phyloP scores from a whole-genome alignment of 2,888 invertebrate genomes.

The Ormyrus nitidulus region DNA sequence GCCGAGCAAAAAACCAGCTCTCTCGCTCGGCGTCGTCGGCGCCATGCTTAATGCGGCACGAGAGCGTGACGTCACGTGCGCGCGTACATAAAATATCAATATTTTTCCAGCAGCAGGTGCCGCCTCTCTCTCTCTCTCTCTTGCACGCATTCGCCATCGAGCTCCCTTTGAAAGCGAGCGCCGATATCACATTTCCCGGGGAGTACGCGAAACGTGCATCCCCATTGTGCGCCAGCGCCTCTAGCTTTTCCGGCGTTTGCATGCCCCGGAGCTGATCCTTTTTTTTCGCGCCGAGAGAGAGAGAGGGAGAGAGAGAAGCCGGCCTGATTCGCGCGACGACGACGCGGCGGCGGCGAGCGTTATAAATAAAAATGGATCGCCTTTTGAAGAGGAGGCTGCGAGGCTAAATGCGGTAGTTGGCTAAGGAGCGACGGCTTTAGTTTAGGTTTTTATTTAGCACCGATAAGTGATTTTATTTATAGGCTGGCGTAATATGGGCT shows the following conservation, averaged over 20 bases:
- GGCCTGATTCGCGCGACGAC: slow-evolving; percentile 26
- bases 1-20: too few relatives aligned
- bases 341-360: not conserved
- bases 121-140: not conserved
- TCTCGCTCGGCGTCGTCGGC: not conserved
- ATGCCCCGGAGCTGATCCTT: too few relatives aligned
- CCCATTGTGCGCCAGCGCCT: too few relatives aligned
- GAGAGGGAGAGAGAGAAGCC: too few relatives aligned
- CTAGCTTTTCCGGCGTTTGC: too few relatives aligned
- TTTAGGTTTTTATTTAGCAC: too few relatives aligned
- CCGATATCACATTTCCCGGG: too few relatives aligned
- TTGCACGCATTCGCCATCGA: not conserved
- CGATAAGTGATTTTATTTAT: slow-evolving; percentile 16
- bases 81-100: slow-evolving; percentile 34
- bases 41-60: slow-evolving; percentile 29
- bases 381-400: too few relatives aligned
- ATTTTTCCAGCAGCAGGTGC: slow-evolving; percentile 20
- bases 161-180: not conserved
- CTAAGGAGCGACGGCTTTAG: not conserved
- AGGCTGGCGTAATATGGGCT: not conserved
- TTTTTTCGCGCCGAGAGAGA: too few relatives aligned
- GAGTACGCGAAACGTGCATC: too few relatives aligned
- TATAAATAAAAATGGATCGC: slow-evolving; percentile 37
- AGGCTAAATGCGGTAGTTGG: not conserved
- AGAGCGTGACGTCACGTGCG: slow-evolving; percentile 15